Base-by-base conservation (phyloP, 2,113 vertebrate genomes). In the Mormyrus lacerda region DNA sequence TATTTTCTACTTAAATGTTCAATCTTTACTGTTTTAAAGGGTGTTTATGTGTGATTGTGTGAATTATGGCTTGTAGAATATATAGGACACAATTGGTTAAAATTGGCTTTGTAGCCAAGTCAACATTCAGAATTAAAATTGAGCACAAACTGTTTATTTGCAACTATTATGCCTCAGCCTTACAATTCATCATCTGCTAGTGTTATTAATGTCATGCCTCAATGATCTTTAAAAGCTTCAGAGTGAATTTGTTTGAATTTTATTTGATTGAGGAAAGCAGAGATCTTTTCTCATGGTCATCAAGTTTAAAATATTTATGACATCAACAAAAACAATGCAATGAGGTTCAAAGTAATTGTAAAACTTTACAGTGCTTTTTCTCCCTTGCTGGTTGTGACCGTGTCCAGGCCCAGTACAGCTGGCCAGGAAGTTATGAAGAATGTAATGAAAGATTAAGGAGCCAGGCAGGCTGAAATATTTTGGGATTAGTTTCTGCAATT, bases 401-500 rank as follows among this genome's bases (percentile, higher is more conserved):
- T 84, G 42, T 44, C 31, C 76, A 27, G 51, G 69, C 4, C 8
- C 24, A 27, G 13, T n/a, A 44, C 17, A 44, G 17, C 17, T 19
- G 24, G 10, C 47, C 50, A 73, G 48, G 27, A 7, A 19, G 9
- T n/a, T 44, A 61, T 65, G 6, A 45, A 73, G 61, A 88, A 55
- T 55, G 5, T 17, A 51, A 19, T 89, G 48, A 51, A 83, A 83
- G 69, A 51, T 47, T 58, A 83, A 44, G 76, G 10, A 89, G 3
- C 35, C 79, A 15, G 15, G 35, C 4, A 89, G 24, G 50, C 9
- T 84, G 21, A 89, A 89, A 89, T 85, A n/a, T 61, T 84, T 51
- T 84, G 76, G 88, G 45, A 89, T 89, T 45, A 58, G 35, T 35
- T 58, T 76, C 31, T 89, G 85, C 51, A 58, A 83, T 89, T 17